Evolutionary conservation across 2,888 invertebrate species (phyloP).

Genomic region (Petrolisthes cinctipes): DNA sequence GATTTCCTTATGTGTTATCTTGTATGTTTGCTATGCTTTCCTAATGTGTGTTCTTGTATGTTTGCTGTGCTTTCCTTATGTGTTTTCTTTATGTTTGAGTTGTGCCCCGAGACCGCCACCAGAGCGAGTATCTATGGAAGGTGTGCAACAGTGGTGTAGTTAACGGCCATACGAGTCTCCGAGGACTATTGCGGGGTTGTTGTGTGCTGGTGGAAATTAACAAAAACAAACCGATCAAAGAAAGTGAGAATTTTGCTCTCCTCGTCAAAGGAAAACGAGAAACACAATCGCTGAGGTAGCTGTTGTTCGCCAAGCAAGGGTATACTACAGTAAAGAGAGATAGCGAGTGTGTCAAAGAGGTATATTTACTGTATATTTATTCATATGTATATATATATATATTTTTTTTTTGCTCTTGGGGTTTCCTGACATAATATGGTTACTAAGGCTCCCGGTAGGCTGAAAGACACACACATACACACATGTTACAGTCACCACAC

Average conservation of each 20-base stretch:
- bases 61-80: too few relatives aligned
- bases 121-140: background rate
- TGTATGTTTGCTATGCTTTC: too few relatives aligned
- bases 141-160: slow-evolving; percentile 56
- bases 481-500: background rate
- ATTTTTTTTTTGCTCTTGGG: background rate
- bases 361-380: slow-evolving; percentile 1
- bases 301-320: slow-evolving; percentile 61
- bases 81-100: too few relatives aligned
- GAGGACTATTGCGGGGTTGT: slow-evolving; percentile 55
- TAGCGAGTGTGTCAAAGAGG: slow-evolving; percentile 19
- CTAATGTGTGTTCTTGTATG: too few relatives aligned
- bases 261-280: slow-evolving; percentile 52
- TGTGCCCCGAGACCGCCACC: too few relatives aligned
- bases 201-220: slow-evolving; percentile 57
- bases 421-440: slow-evolving; percentile 10
- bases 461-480: slow-evolving; percentile 41
- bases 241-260: slow-evolving; percentile 53
- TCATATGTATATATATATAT: background rate
- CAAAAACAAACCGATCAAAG: slow-evolving; percentile 57
- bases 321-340: slow-evolving; percentile 42
- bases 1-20: too few relatives aligned
- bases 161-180: slow-evolving; percentile 34
- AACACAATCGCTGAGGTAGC: slow-evolving; percentile 58
- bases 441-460: slow-evolving; percentile 38